A percentile compares a stretch with the other conserved stretches of the same genome.
Conservation (phyloP, 2,797 vertebrate species). For the Oryzias dopingdopingensis region DNA sequence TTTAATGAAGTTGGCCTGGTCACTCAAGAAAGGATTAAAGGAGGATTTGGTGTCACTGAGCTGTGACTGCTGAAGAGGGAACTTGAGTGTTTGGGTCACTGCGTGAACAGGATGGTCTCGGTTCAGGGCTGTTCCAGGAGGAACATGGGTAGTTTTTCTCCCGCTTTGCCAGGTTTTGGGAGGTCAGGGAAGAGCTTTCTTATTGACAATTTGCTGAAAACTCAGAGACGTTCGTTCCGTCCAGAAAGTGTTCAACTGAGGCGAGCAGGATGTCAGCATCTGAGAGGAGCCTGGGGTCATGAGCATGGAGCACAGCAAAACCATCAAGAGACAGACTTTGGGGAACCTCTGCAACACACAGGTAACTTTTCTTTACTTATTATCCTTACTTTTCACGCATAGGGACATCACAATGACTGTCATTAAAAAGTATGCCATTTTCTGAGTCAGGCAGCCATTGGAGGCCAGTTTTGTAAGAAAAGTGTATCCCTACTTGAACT, state of each 20-base stretch:
- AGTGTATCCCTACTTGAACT: too few species aligned
- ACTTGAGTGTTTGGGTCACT: conserved; percentile 50
- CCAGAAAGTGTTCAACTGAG: conserved; percentile 62
- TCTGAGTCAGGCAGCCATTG: too few species aligned
- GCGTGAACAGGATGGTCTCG: conserved; percentile 63
- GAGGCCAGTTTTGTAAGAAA: too few species aligned
- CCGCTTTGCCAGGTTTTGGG: conserved; percentile 80
- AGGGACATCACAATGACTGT: too few species aligned
- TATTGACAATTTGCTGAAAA: conserved; percentile 87
- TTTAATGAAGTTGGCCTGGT: conserved; percentile 82
- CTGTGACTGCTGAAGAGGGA: conserved; percentile 59
- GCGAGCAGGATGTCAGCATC: conserved; percentile 61
- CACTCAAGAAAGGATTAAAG: conserved; percentile 68
- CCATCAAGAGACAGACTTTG: conserved; percentile 50
- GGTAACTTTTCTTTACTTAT: conserved; percentile 35
- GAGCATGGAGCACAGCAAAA: conserved; percentile 56
- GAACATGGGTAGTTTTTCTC: conserved; percentile 81
- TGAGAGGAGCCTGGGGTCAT: conserved; percentile 76
- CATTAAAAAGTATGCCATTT: background rate
- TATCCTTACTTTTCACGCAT: background rate
- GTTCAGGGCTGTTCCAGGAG: conserved; percentile 64
- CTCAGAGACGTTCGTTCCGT: conserved; percentile 52
- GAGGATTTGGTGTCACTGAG: conserved; percentile 62
- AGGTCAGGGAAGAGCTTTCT: conserved; percentile 91
- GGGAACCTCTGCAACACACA: conserved; percentile 48